Evolutionary conservation across 1,140 invertebrate genomes (phyloP), one percentile per base, ranked within the genome.

Genomic region (Phortica variegata): DNA sequence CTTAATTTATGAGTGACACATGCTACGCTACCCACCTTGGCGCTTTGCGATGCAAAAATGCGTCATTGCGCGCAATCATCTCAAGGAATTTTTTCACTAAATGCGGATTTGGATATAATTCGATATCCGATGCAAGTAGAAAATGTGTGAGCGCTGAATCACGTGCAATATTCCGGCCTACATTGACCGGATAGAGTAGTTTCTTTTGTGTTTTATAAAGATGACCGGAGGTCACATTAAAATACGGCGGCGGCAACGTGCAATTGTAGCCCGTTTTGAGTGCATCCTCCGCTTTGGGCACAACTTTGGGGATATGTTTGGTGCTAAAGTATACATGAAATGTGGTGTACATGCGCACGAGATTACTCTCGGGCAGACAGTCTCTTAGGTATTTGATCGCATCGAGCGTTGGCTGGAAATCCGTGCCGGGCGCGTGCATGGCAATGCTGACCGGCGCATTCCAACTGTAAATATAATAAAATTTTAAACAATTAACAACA

Each of bases 301-400:
- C 84, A 75, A 79, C 74, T 78, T 85, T 86, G 38, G 90, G 90
- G 62, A 92, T 85, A 74, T 93, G 87, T 71, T 90, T 89, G 49
- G 85, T 85, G 54, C 87, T 87, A 71, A 94, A 93, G 78, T 90
- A 93, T 23, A 93, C 66, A 75, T 94, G 90, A 77, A 93, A 93
- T 45, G 88, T 91, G 61, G 90, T 87, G 53, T 82, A 84, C 58
- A 89, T 83, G 15, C 83, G 80, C 31, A 94, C 81, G 39, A 91
- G 77, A 15, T 83, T 80, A 45, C 81, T 79, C 8, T 79, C 79
- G 23, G 81, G 80, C 26, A 75, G 74, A 59, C 87, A 89, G 60
- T 87, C 83, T 13, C 86, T 77, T 34, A 87, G 76, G 63, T 86
- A 87, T 41, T 81, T 78, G 53, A 90, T 87, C 58, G 84, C 81